Evolutionary conservation across 2,113 vertebrate species (phyloP).

Genomic region (Labrus mixtus): DNA sequence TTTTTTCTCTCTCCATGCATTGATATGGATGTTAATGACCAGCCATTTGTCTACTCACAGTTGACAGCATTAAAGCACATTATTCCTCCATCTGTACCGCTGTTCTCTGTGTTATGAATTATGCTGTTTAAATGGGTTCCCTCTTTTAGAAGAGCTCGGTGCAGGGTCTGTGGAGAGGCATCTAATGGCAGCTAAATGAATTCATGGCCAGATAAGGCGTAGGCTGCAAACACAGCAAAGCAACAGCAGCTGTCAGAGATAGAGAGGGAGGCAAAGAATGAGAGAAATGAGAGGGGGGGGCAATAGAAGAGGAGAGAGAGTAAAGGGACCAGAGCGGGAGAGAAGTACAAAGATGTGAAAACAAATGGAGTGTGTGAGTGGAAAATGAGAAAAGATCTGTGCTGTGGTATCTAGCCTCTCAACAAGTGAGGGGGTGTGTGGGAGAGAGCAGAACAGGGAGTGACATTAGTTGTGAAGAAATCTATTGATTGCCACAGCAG

Average conservation of each 20-base stretch:
- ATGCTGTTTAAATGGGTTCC: slow-evolving; percentile 74
- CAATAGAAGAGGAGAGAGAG: slow-evolving; percentile 22
- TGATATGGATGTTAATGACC: slow-evolving; percentile 65
- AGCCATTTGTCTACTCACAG: slow-evolving; percentile 70
- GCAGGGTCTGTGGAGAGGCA: slow-evolving; percentile 70
- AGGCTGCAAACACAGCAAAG: slow-evolving; percentile 76
- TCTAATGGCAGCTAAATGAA: slow-evolving; percentile 80
- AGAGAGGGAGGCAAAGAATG: slow-evolving; percentile 41
- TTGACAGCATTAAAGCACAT: slow-evolving; percentile 74
- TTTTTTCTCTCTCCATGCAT: slow-evolving; percentile 9
- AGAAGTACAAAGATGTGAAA: slow-evolving; percentile 59
- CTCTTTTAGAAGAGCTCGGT: slow-evolving; percentile 67
- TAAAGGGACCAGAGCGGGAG: slow-evolving; percentile 41
- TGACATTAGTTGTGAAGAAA: slow-evolving; percentile 66
- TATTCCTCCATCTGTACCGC: slow-evolving; percentile 60
- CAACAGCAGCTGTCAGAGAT: slow-evolving; percentile 74
- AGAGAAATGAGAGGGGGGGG: slow-evolving; percentile 5
- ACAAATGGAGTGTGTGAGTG: slow-evolving; percentile 56
- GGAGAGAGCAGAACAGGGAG: slow-evolving; percentile 60
- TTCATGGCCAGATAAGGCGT: slow-evolving; percentile 73
- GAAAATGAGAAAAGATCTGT: slow-evolving; percentile 53
- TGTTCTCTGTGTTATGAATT: slow-evolving; percentile 69
- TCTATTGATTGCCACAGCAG: slow-evolving; percentile 74
- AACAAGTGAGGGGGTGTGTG: slow-evolving; percentile 65
- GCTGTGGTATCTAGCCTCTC: slow-evolving; percentile 46